Conservation (phyloP, 2,888 invertebrate species). For the Dendrolimus houi region DNA sequence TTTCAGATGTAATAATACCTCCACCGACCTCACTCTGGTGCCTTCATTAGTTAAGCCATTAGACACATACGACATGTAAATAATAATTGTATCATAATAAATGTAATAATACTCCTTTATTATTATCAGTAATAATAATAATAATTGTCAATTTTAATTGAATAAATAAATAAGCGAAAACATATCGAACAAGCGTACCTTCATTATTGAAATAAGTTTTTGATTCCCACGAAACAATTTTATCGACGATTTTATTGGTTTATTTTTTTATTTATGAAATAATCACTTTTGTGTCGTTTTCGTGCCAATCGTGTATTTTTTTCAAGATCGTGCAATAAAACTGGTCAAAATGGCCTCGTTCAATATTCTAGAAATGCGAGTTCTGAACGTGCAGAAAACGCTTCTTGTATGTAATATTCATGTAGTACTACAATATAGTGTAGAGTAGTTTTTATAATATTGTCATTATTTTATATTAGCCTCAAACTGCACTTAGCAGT, state of each 20-base stretch:
- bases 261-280: conserved; percentile 26
- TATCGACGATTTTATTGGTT: conserved; percentile 27
- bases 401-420: not conserved
- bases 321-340: conserved; percentile 29
- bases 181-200: conserved; percentile 65
- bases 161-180: conserved; percentile 40
- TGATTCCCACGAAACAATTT: conserved; percentile 16
- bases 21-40: conserved; percentile 75
- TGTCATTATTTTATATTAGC: too few relatives aligned
- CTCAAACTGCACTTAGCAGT: too few relatives aligned
- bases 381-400: not conserved
- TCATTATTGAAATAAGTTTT: conserved; percentile 37
- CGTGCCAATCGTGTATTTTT: conserved; percentile 58
- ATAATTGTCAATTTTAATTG: conserved; percentile 7
- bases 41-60: conserved; percentile 66
- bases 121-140: conserved; percentile 30
- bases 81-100: conserved; percentile 60
- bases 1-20: conserved; percentile 56
- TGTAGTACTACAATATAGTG: too few relatives aligned
- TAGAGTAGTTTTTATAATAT: too few relatives aligned
- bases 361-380: not conserved
- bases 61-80: conserved; percentile 56
- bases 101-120: conserved; percentile 42
- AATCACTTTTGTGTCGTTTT: conserved; percentile 26
- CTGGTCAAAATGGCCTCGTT: conserved; percentile 5